Conservation (phyloP, 1,140 invertebrate species). For the Hypsibius dujardini region DNA sequence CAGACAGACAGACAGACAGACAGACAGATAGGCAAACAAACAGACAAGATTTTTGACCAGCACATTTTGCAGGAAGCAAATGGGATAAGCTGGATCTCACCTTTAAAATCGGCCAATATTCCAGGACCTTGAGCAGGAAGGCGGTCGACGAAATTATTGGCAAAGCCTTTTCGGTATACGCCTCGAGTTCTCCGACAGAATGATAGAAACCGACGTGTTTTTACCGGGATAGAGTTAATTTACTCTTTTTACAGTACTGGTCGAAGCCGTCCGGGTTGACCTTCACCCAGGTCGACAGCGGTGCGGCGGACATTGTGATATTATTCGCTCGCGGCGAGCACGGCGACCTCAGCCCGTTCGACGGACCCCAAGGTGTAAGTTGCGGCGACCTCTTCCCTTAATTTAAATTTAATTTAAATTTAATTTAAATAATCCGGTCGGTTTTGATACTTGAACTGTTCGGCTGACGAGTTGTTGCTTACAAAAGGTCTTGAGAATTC, state of each 20-base stretch:
- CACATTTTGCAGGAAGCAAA: conserved; percentile 50
- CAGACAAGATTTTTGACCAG: too few relatives aligned
- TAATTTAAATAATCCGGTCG: too few relatives aligned
- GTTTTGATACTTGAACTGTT: too few relatives aligned
- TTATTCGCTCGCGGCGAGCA: conserved; percentile 57
- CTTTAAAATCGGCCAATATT: conserved; percentile 29
- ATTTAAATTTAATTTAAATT: too few relatives aligned
- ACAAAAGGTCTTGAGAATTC: too few relatives aligned
- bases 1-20: too few relatives aligned
- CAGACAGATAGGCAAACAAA: too few relatives aligned
- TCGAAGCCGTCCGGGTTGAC: conserved; percentile 60
- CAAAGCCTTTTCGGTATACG: conserved; percentile 1
- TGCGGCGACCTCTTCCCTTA: not conserved
- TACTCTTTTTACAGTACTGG: conserved; percentile 44
- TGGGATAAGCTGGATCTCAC: conserved; percentile 73
- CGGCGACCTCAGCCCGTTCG: conserved; percentile 80
- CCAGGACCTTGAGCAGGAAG: conserved; percentile 30
- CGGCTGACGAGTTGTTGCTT: too few relatives aligned
- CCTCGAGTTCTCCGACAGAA: not conserved
- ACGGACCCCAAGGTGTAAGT: conserved; percentile 60
- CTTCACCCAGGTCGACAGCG: conserved; percentile 52
- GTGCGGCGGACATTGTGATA: conserved; percentile 67
- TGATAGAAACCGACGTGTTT: not conserved
- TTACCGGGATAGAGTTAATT: conserved; percentile 44
- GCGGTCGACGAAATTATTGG: conserved; percentile 23